Evolutionary conservation across 2,888 invertebrate genomes (phyloP).

Genomic region (Lamproptera curius): DNA sequence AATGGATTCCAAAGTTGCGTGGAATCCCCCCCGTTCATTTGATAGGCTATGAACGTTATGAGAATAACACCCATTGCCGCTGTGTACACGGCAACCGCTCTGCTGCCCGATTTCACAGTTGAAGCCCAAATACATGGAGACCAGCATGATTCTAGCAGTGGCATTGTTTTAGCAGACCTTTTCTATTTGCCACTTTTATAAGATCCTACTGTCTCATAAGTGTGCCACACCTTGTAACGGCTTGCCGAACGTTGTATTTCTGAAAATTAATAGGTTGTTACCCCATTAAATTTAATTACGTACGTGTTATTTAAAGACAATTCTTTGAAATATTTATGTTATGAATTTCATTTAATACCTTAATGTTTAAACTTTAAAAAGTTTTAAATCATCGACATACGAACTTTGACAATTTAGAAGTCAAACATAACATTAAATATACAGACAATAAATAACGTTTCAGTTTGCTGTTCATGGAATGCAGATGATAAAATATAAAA

Average conservation of each 20-base stretch:
- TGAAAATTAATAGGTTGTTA: neutral
- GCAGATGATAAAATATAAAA: too few species aligned
- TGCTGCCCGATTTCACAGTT: conserved; percentile 85
- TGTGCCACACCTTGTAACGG: conserved; percentile 27
- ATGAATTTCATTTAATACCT: conserved; percentile 5
- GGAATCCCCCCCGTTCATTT: conserved; percentile 92
- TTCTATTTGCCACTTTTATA: neutral
- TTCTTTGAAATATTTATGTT: neutral
- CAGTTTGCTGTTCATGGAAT: too few species aligned
- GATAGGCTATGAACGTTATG: conserved; percentile 85
- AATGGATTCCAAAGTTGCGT: conserved; percentile 92
- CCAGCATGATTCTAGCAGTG: conserved; percentile 88
- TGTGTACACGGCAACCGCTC: conserved; percentile 89
- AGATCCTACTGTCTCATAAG: conserved; percentile 1
- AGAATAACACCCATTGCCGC: conserved; percentile 84
- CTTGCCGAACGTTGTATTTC: conserved; percentile 11
- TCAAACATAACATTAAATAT: too few species aligned
- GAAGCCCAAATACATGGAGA: conserved; percentile 93
- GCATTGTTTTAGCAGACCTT: conserved; percentile 69
- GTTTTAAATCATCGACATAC: conserved; percentile 2
- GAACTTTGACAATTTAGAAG: too few species aligned
- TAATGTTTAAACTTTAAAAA: neutral
- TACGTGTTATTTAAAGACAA: neutral
- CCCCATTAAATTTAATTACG: neutral
- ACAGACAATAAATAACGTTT: too few species aligned